Base-by-base conservation (phyloP, 2,113 vertebrate genomes). In the Tapirus terrestris region DNA sequence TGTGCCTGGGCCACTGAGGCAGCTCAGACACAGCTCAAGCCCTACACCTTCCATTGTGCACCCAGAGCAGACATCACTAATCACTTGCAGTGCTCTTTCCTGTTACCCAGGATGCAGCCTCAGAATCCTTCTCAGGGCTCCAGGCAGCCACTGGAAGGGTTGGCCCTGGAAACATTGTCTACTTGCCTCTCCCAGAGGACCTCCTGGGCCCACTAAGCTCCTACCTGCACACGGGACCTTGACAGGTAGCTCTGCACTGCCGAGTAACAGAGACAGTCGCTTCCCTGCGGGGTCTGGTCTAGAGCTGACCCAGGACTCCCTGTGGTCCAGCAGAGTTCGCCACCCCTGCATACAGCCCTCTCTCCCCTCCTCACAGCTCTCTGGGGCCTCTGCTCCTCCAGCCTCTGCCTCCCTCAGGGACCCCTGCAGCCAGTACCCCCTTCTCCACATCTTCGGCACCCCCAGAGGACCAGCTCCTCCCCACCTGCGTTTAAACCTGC, bases 31-130 rank as follows among this genome's bases (percentile, higher is more conserved):
- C 36, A 20, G 67, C 14, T 6, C 33, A 0, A 4, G 4, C 6
- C 4, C n/a, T 61, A 1, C 8, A 7, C 20, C 51, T 33, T 7
- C 23, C 61, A 2, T 0, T 1, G 2, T 2, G 77, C 4, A 45
- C 61, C 56, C 86, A 1, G 17, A 31, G 87, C 90, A 77, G 82
- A 92, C 79, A 51, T 53, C 72, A 51, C 79, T 67, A 3, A 51
- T 61, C 10, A 3, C 12, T 39, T 10, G 27, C 60, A 6, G 9
- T 6, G 8, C 29, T 72, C 82, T 39, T 16, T 16, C 3, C 2
- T 8, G 5, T 39, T 14, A n/a, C 43, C 31, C 12, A 56, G 67
- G 31, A 43, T 13, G 17, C 4, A 48, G 25, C 56, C 65, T 27
- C 29, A 3, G 73, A 21, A 27, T 81, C 91, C 67, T 12, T 23